Conservation (phyloP, 1,140 invertebrate species). For the Penaeus indicus region DNA sequence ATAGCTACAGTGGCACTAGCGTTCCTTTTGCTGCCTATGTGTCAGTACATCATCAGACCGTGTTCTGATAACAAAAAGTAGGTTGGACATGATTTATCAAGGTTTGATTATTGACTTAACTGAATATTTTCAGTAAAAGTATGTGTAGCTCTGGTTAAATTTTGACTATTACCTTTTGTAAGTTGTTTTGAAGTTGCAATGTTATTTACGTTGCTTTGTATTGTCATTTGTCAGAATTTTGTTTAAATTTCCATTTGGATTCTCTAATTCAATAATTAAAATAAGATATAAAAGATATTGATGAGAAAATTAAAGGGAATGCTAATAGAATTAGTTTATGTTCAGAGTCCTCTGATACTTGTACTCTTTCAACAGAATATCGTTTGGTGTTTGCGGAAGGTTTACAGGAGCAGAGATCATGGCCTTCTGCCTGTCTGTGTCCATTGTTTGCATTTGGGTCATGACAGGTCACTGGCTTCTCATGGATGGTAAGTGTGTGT, state of each 20-base stretch:
- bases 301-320: too few species aligned
- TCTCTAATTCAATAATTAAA: too few species aligned
- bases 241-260: too few species aligned
- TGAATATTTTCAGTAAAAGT: too few species aligned
- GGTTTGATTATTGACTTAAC: background rate
- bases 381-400: slow-evolving; percentile 89
- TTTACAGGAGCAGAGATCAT: slow-evolving; percentile 94
- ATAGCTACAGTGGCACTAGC: slow-evolving; percentile 96
- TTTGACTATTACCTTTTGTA: too few species aligned
- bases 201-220: too few species aligned
- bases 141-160: too few species aligned
- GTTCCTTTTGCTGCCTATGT: slow-evolving; percentile 95
- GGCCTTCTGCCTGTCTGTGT: slow-evolving; percentile 91
- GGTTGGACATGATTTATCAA: slow-evolving; percentile 46
- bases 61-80: slow-evolving; percentile 80
- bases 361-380: slow-evolving; percentile 77
- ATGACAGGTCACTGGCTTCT: slow-evolving; percentile 95
- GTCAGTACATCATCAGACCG: slow-evolving; percentile 93
- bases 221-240: too few species aligned
- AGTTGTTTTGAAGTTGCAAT: too few species aligned
- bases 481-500: slow-evolving; percentile 85
- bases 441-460: slow-evolving; percentile 96
- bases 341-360: background rate
- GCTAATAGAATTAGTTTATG: too few species aligned
- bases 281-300: too few species aligned